Evolutionary conservation across 2,113 vertebrate genomes (phyloP).

Genomic region (Paratilapia polleni): DNA sequence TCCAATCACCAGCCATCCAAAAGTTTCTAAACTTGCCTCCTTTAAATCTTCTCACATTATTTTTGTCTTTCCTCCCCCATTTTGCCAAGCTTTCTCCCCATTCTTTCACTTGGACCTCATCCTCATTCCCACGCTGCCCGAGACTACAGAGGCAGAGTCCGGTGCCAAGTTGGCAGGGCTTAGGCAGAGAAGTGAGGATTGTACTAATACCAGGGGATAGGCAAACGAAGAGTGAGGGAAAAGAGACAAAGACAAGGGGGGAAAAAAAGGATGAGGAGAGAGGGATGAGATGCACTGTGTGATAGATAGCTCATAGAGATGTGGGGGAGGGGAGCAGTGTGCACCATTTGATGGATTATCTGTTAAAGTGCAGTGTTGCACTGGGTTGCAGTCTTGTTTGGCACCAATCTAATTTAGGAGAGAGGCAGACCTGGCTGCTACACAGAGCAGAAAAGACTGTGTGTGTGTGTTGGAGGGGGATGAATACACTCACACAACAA

Average conservation of each 20-base stretch:
- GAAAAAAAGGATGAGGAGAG: neutral
- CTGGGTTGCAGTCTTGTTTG: constrained; percentile 61
- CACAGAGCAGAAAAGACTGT: constrained; percentile 40
- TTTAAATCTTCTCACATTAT: neutral
- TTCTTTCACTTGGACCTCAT: constrained; percentile 48
- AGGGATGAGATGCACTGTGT: neutral
- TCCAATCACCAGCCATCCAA: neutral
- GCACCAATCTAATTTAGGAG: constrained; percentile 67
- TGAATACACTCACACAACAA: constrained; percentile 29
- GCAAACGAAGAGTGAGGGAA: neutral
- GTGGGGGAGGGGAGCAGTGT: neutral
- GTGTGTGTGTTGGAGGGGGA: neutral
- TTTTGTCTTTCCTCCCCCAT: neutral
- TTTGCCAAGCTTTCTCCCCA: constrained; percentile 1
- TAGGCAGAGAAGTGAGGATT: neutral
- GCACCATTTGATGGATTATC: constrained; percentile 63
- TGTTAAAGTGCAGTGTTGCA: constrained; percentile 65
- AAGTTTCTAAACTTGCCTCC: neutral
- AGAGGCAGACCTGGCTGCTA: constrained; percentile 52
- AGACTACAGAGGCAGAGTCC: constrained; percentile 26
- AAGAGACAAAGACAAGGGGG: neutral
- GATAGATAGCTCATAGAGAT: constrained; percentile 22
- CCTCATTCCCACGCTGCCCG: constrained; percentile 71
- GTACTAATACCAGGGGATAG: constrained; percentile 17
- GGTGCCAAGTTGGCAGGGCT: constrained; percentile 57